phyloP scores from a whole-genome alignment of 2,797 vertebrate genomes.

The Poecilia wingei region DNA sequence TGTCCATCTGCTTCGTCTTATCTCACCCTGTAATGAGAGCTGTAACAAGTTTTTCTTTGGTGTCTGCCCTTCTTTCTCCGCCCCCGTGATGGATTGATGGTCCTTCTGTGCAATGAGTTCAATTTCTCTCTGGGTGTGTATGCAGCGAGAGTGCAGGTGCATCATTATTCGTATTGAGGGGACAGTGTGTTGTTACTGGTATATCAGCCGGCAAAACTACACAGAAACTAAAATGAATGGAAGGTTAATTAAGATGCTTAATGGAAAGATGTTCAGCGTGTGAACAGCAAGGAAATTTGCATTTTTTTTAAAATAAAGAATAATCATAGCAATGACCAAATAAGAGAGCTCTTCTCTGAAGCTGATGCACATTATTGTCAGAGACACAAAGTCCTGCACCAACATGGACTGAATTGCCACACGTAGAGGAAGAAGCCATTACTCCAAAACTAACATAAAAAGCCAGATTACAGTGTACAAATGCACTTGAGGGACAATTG shows the following conservation, averaged over 20 bases:
- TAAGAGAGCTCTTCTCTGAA: not conserved
- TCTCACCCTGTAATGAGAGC: conserved; percentile 43
- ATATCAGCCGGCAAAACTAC: conserved; percentile 24
- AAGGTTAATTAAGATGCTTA: not conserved
- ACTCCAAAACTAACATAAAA: not conserved
- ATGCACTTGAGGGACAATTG: not conserved
- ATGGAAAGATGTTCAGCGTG: not conserved
- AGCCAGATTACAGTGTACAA: not conserved
- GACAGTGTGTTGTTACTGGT: conserved; percentile 8
- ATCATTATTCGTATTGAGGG: not conserved
- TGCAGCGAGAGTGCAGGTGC: not conserved
- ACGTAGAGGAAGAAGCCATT: not conserved
- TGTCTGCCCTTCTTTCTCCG: conserved; percentile 30
- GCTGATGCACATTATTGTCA: not conserved
- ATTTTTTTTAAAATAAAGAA: not conserved
- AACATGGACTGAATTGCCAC: not conserved
- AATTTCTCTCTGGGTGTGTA: conserved; percentile 21
- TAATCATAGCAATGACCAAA: not conserved
- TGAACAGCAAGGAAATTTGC: not conserved
- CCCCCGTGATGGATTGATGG: conserved; percentile 50
- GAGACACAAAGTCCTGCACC: not conserved
- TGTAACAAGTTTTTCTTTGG: conserved; percentile 36
- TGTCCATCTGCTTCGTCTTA: conserved; percentile 31
- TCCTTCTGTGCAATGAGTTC: conserved; percentile 21
- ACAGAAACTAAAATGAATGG: conserved; percentile 1